A percentile compares a stretch with the other conserved stretches of the same genome.
These are phyloP conservation scores for Erpobdella octoculata DNA, from an alignment of 2,888 invertebrate species.

Conservation along the genomic window DNA sequence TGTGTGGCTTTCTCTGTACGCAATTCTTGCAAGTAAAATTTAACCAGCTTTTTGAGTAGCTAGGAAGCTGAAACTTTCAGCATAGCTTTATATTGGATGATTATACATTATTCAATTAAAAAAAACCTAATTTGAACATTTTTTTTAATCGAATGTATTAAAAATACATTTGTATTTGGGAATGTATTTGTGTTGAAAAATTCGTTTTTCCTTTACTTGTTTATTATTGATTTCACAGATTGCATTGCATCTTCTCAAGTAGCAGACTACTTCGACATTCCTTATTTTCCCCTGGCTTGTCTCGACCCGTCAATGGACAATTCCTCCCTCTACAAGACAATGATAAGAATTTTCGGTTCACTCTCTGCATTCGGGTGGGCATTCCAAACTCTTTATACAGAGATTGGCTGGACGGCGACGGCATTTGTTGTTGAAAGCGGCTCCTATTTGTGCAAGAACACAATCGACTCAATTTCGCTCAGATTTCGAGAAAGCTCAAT, in stretches of 20 bases:
- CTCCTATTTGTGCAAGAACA: background rate
- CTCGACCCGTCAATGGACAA: conserved; percentile 5
- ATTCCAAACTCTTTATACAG: background rate
- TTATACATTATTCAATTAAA: too few relatives aligned
- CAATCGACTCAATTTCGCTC: background rate
- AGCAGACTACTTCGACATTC: background rate
- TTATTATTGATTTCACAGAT: too few relatives aligned
- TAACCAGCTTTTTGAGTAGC: too few relatives aligned
- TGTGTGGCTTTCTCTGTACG: too few relatives aligned
- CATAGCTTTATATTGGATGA: too few relatives aligned
- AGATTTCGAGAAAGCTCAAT: background rate
- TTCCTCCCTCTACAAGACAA: conserved; percentile 2
- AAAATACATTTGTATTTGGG: too few relatives aligned
- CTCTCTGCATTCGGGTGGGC: background rate
- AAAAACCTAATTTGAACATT: too few relatives aligned
- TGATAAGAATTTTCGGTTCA: background rate
- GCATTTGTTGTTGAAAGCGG: conserved; percentile 5
- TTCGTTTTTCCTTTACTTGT: too few relatives aligned
- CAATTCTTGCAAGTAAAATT: too few relatives aligned
- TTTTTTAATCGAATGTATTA: too few relatives aligned
- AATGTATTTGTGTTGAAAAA: too few relatives aligned
- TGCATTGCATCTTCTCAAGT: conserved; percentile 9
- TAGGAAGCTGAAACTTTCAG: too few relatives aligned
- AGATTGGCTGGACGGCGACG: background rate
- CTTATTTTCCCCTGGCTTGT: conserved; percentile 2